Percentiles rank a stretch among this genome's conserved stretches.
phyloP scores from a whole-genome alignment of 2,888 invertebrate genomes.

The Pterostichus niger region DNA sequence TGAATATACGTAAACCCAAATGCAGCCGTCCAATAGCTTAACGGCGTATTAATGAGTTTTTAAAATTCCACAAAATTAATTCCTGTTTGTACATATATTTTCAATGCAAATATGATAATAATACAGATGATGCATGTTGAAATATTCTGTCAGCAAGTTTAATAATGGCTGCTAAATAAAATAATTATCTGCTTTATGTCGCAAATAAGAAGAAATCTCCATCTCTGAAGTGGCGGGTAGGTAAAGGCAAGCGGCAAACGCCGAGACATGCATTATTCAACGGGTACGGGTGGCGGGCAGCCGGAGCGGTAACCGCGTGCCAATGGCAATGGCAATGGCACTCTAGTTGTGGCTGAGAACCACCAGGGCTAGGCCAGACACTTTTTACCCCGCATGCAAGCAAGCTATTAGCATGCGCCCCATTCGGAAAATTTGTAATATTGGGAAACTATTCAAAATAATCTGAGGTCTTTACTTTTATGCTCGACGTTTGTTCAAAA shows the following conservation, averaged over 20 bases:
- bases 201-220: not conserved
- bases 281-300: not conserved
- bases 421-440: too few relatives aligned
- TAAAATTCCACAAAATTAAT: too few relatives aligned
- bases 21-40: too few relatives aligned
- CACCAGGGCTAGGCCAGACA: not conserved
- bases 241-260: not conserved
- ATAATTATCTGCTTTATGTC: not conserved
- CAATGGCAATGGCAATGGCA: not conserved
- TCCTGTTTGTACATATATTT: too few relatives aligned
- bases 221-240: too few relatives aligned
- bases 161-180: not conserved
- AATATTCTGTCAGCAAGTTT: not conserved
- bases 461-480: not conserved
- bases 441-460: conserved; percentile 13
- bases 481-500: not conserved
- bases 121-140: too few relatives aligned
- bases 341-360: too few relatives aligned
- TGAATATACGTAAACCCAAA: too few relatives aligned
- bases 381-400: not conserved
- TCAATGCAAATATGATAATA: too few relatives aligned
- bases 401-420: conserved; percentile 10
- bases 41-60: too few relatives aligned
- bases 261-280: conserved; percentile 1
- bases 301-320: not conserved